Conservation (phyloP, 2,113 vertebrate genomes). For the Gallinago media region DNA sequence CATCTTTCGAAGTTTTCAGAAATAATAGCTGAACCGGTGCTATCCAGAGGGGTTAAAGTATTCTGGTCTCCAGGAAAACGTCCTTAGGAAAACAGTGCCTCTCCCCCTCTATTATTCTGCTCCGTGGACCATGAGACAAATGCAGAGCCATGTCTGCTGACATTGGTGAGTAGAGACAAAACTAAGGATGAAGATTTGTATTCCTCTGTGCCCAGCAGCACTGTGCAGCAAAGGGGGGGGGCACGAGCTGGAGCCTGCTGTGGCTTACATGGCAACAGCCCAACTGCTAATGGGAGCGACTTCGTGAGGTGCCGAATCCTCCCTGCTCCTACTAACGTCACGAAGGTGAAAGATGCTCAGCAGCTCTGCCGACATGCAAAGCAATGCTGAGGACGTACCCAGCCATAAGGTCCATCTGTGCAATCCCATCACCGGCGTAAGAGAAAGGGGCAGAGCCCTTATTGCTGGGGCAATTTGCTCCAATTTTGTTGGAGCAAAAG, state of each 20-base stretch:
- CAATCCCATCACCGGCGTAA: accelerated
- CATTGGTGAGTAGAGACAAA: background rate
- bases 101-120: background rate
- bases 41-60: background rate
- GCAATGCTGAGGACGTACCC: accelerated
- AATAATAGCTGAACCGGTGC: background rate
- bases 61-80: background rate
- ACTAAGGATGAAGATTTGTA: background rate
- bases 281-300: background rate
- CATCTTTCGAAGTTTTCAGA: background rate
- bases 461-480: background rate
- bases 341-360: background rate
- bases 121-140: background rate
- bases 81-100: background rate
- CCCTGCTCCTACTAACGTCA: background rate
- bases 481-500: background rate
- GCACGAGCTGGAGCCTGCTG: background rate
- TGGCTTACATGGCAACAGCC: background rate
- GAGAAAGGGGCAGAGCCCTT: background rate
- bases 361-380: background rate
- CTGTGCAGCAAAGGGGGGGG: background rate
- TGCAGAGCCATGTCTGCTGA: accelerated
- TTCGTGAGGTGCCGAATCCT: background rate
- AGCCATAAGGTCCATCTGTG: background rate
- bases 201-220: background rate